These are phyloP conservation scores for Molanna angustata DNA, from an alignment of 2,888 invertebrate species.

Conservation along the genomic window DNA sequence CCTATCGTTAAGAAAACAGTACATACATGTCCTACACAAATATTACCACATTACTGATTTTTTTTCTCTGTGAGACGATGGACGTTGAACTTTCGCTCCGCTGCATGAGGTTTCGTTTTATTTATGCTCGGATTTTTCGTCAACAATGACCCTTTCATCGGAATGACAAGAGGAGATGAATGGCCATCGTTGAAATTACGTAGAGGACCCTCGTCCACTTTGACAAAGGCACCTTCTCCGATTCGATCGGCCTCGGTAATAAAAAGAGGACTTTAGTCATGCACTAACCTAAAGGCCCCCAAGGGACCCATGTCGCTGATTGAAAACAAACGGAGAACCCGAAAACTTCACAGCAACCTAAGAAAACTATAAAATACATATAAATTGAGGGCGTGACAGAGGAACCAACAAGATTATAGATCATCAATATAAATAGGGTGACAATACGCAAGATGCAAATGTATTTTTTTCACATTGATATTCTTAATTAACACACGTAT, in stretches of 20 bases:
- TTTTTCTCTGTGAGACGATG: no score
- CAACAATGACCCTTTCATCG: not conserved
- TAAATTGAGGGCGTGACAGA: constrained; percentile 27
- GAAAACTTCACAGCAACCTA: constrained; percentile 15
- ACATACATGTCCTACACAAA: no score
- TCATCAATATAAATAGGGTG: not conserved
- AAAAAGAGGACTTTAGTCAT: constrained; percentile 2
- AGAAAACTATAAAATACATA: constrained; percentile 25
- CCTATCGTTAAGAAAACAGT: no score
- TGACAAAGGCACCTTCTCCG: no score
- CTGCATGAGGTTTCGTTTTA: no score
- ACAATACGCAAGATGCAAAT: no score
- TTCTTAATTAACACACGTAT: no score
- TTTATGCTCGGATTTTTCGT: no score
- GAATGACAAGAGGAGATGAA: no score
- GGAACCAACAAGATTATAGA: constrained; percentile 16
- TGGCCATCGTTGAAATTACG: not conserved
- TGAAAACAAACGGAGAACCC: constrained; percentile 27
- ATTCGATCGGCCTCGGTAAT: not conserved
- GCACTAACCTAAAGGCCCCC: constrained; percentile 10
- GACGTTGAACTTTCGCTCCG: no score
- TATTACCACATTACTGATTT: no score
- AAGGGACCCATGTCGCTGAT: constrained; percentile 20
- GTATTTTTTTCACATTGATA: no score
- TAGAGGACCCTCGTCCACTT: not conserved